Base-by-base conservation (phyloP, 1,140 invertebrate species). In the Papilio aristodemus region DNA sequence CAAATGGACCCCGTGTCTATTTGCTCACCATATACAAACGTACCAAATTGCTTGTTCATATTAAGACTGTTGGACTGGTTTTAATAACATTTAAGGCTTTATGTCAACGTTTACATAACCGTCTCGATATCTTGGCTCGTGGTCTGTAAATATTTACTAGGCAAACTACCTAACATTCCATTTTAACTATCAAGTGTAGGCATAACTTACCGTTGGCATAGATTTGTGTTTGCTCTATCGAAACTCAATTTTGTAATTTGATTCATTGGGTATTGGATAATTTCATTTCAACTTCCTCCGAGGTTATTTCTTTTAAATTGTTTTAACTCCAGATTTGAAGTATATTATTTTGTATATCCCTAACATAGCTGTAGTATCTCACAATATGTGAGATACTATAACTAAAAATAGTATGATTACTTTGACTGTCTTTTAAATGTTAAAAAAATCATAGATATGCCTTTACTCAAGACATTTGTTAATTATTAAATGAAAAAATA, bases 91-190 rank as follows among this genome's bases (percentile, higher is more conserved):
- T 71, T 76, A 73, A 73, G 72, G 69, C 74, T 69, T 76, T 71
- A 57, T 76, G 72, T 76, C 75, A 76, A 76, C 71, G 70, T 74
- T 76, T 76, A 76, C 68, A 74, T 74, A 74, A 76, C 70, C 63
- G 67, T 72, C 66, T 68, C 43, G 63, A 66, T 66, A 66, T 66
- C 63, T 66, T 66, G 63, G 41, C 63, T 50, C 63, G 63, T 46
- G 50, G 63, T 66, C 22, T 32, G 63, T 66, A 66, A 66, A 66
- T 43, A 66, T 66, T 66, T 46, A 66, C 63, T 50, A 50, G 63
- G 41, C 41, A 66, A 66, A 66, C 63, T 41, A 50, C 25, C 63
- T 14, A 66, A 66, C 63, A 66, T 66, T 66, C 63, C 63, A 66
- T 66, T 66, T 66, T 66, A 66, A 66, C 63, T 66, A 66, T 46